Evolutionary conservation across 2,888 invertebrate species (phyloP).

Genomic region (Chalcosyrphus nemorum): DNA sequence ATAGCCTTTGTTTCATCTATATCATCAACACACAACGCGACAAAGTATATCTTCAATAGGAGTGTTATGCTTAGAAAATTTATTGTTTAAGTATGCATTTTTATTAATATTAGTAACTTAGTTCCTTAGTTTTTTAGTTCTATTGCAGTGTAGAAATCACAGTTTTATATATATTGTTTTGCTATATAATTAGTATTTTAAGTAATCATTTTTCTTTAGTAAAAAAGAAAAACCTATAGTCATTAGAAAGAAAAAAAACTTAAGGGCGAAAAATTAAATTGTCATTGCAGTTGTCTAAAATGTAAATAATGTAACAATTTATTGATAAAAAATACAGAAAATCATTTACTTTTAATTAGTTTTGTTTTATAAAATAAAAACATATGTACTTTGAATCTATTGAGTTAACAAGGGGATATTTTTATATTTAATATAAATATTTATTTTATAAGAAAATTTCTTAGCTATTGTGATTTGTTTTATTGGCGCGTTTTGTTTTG

Average conservation of each 20-base stretch:
- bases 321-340: slow-evolving; percentile 54
- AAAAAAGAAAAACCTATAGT: slow-evolving; percentile 34
- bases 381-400: slow-evolving; percentile 59
- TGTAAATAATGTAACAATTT: slow-evolving; percentile 33
- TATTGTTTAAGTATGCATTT: slow-evolving; percentile 50
- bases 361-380: slow-evolving; percentile 20
- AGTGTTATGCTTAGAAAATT: slow-evolving; percentile 52
- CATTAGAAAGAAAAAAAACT: slow-evolving; percentile 13
- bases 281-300: not conserved
- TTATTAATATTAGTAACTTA: slow-evolving; percentile 66
- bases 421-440: slow-evolving; percentile 55
- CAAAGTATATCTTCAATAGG: slow-evolving; percentile 57
- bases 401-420: slow-evolving; percentile 32
- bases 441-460: slow-evolving; percentile 29
- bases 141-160: slow-evolving; percentile 74
- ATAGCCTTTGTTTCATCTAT: too few relatives aligned
- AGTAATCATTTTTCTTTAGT: slow-evolving; percentile 25
- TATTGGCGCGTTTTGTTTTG: slow-evolving; percentile 61
- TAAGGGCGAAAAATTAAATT: slow-evolving; percentile 6
- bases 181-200: slow-evolving; percentile 26
- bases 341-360: slow-evolving; percentile 25
- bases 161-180: slow-evolving; percentile 57
- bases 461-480: slow-evolving; percentile 66
- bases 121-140: slow-evolving; percentile 68
- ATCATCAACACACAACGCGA: slow-evolving; percentile 8